phyloP scores from a whole-genome alignment of 92 coral and sea anemone genomes.

The Heteractis magnifica region DNA sequence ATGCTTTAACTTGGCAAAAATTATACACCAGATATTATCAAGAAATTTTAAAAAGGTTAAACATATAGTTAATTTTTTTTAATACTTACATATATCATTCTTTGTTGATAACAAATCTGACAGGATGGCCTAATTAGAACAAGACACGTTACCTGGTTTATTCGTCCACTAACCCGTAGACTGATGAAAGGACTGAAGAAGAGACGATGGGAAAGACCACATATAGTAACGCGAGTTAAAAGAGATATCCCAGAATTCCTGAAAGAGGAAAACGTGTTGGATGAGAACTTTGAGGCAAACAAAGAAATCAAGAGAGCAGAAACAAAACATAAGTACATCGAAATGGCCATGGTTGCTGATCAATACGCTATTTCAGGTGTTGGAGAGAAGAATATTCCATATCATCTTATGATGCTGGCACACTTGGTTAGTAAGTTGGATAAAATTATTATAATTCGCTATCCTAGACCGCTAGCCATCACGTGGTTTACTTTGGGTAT shows the following conservation, averaged over 20 bases:
- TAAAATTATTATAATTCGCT: too few relatives aligned
- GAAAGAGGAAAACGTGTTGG: not conserved
- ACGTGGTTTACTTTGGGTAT: too few relatives aligned
- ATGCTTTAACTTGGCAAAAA: too few relatives aligned
- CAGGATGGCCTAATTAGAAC: constrained; percentile 39
- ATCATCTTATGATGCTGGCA: constrained; percentile 47
- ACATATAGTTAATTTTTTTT: not conserved
- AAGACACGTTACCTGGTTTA: not conserved
- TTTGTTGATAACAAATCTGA: too few relatives aligned
- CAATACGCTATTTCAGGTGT: constrained; percentile 47
- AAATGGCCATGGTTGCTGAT: constrained; percentile 55
- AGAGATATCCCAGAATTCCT: not conserved
- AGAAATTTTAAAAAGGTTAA: too few relatives aligned
- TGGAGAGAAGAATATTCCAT: constrained; percentile 38
- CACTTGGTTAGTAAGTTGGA: constrained; percentile 44
- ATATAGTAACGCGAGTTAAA: constrained; percentile 7
- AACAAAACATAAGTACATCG: constrained; percentile 46
- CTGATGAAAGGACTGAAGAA: constrained; percentile 10
- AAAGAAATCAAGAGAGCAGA: constrained; percentile 5
- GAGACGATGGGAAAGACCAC: constrained; percentile 16
- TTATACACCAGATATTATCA: too few relatives aligned
- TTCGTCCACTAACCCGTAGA: constrained; percentile 30
- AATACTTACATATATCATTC: not conserved
- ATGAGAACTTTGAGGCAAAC: not conserved
- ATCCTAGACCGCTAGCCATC: too few relatives aligned